Evolutionary conservation across 2,113 vertebrate genomes (phyloP), one percentile per base, ranked within the genome.

Genomic region (Artemisiospiza belli): DNA sequence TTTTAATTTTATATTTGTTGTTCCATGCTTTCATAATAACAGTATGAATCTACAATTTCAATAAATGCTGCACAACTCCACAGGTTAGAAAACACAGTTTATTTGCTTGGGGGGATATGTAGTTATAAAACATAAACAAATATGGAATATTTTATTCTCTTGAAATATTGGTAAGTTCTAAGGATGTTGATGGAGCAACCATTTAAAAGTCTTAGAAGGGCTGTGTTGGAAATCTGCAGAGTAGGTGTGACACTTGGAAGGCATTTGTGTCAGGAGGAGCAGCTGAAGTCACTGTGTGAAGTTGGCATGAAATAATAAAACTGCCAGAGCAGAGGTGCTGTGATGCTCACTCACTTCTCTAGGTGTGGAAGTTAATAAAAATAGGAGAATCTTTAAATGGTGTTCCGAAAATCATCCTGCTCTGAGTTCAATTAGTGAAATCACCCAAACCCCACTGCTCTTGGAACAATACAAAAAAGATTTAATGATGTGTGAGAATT

Each of bases 371-470:
- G 17, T 47, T 86, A 55, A 83, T 74, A 89, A 94, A 94, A 93
- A 57, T 2, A 41, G 20, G 57, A 82, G 25, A 72, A 62, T 73
- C 44, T 68, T 72, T 69, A 70, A 63, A 55, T 31, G 57, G 20
- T 20, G 44, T 39, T 89, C 73, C n/a, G 66, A 63, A 92, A 82
- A 31, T 33, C 83, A 52, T 47, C 70, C 77, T 75, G 1, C 37
- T 89, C 83, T 75, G 72, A 15, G 54, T 84, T 92, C 94, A 92
- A 44, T 83, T 69, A 87, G 43, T 64, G 83, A 79, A 85, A 63
- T 94, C 59, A 70, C 81, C 43, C 80, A 84, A 93, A 88, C 39
- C 37, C 33, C 69, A 72, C 27, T n/a, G 75, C 93, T 84, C 67
- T 28, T 79, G n/a, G 74, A 72, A 27, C 87, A 80, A 78, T 70